phyloP scores from a whole-genome alignment of 2,113 vertebrate genomes.

The Notechis scutatus region DNA sequence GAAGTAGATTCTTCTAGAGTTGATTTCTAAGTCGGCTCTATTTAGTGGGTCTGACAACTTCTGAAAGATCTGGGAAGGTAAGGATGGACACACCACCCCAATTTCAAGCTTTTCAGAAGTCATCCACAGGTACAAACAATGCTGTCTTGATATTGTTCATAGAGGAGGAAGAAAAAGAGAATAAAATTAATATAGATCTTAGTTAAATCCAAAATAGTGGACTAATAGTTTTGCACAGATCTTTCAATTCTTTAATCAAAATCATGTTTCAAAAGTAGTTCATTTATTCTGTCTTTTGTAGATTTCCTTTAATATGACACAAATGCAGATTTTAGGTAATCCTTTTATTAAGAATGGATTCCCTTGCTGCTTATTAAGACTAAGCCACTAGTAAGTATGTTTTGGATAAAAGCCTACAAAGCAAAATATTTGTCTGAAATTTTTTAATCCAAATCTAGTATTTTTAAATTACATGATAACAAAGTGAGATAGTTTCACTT shows the following conservation, averaged over 20 bases:
- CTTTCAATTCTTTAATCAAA: background rate
- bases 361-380: too few species aligned
- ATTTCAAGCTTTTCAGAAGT: too few species aligned
- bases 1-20: too few species aligned
- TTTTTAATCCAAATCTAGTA: background rate
- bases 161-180: too few species aligned
- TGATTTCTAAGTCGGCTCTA: too few species aligned
- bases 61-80: too few species aligned
- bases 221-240: constrained; percentile 16
- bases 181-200: background rate
- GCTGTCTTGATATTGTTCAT: too few species aligned
- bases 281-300: background rate
- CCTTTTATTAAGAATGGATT: background rate
- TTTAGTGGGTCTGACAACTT: too few species aligned
- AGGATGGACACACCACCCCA: too few species aligned
- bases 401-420: background rate
- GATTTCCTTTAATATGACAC: background rate
- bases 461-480: background rate
- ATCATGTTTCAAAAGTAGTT: background rate
- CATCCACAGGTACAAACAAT: too few species aligned
- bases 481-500: background rate
- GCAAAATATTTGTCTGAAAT: background rate
- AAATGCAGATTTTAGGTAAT: too few species aligned
- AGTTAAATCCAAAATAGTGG: background rate
- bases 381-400: background rate